Conservation (phyloP, 2,113 vertebrate species). For the Dermatemys mawii region DNA sequence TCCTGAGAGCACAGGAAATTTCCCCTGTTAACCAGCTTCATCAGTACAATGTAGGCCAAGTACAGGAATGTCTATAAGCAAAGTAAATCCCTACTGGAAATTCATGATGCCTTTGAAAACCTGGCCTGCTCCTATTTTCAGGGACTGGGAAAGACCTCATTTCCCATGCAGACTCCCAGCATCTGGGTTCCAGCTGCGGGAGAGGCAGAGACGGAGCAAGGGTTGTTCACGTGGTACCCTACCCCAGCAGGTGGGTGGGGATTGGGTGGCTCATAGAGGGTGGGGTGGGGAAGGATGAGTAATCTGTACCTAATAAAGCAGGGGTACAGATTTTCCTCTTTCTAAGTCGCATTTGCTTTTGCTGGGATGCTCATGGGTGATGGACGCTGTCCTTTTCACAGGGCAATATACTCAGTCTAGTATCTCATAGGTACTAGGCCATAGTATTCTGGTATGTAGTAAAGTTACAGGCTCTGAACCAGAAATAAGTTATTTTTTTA, state of each 20-base stretch:
- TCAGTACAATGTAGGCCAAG: background rate
- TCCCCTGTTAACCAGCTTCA: background rate
- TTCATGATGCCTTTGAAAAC: background rate
- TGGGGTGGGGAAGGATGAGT: rapidly evolving
- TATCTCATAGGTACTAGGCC: background rate
- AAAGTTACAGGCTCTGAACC: background rate
- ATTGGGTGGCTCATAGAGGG: background rate
- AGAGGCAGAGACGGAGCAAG: background rate
- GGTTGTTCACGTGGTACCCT: background rate
- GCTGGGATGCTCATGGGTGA: background rate
- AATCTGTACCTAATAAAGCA: background rate
- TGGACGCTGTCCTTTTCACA: background rate
- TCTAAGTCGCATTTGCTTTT: background rate
- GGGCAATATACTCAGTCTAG: background rate
- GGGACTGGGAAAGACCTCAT: background rate
- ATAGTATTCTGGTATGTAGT: background rate
- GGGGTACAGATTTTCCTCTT: background rate
- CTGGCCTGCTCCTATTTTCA: background rate
- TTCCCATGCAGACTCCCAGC: background rate
- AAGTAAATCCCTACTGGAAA: background rate
- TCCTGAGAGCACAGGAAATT: background rate
- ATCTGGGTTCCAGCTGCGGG: background rate
- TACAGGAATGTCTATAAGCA: background rate
- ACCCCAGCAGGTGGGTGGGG: background rate
- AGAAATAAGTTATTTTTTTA: background rate